Conservation (phyloP, 2,797 vertebrate genomes). For the Spondyliosoma cantharus region DNA sequence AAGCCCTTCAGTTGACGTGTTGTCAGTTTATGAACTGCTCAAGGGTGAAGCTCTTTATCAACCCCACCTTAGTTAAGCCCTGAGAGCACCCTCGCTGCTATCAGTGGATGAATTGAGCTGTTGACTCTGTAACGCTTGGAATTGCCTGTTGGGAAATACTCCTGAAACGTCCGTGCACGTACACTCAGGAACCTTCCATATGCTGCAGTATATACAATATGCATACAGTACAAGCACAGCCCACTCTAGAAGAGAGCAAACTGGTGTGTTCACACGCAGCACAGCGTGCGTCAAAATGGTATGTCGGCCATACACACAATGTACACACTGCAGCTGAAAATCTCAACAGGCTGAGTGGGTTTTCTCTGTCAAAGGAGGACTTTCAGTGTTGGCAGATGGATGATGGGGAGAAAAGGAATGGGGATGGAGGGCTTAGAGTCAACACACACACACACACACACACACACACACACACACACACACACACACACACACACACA, state of each 20-base stretch:
- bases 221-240: slow-evolving; percentile 22
- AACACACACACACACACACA: slow-evolving; percentile 51
- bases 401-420: slow-evolving; percentile 56
- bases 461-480: slow-evolving; percentile 71
- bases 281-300: slow-evolving; percentile 39
- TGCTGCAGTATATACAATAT: slow-evolving; percentile 20
- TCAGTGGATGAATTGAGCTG: slow-evolving; percentile 55
- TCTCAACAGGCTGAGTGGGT: slow-evolving; percentile 67
- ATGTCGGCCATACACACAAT: slow-evolving; percentile 37
- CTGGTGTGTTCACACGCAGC: slow-evolving; percentile 17
- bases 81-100: slow-evolving; percentile 44
- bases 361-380: slow-evolving; percentile 70
- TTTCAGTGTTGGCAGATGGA: slow-evolving; percentile 74
- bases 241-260: slow-evolving; percentile 7
- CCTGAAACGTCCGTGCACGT: slow-evolving; percentile 30
- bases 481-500: slow-evolving; percentile 47
- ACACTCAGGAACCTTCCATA: slow-evolving; percentile 33
- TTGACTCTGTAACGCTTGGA: slow-evolving; percentile 57
- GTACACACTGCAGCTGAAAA: slow-evolving; percentile 53
- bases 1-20: slow-evolving; percentile 19
- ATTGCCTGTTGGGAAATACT: slow-evolving; percentile 66
- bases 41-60: slow-evolving; percentile 52
- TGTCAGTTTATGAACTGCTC: slow-evolving; percentile 36
- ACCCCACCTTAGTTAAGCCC: slow-evolving; percentile 50
- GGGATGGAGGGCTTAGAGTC: slow-evolving; percentile 60